These are phyloP conservation scores for Pleuronectes platessa DNA, from an alignment of 2,113 vertebrate genomes.

Conservation along the genomic window DNA sequence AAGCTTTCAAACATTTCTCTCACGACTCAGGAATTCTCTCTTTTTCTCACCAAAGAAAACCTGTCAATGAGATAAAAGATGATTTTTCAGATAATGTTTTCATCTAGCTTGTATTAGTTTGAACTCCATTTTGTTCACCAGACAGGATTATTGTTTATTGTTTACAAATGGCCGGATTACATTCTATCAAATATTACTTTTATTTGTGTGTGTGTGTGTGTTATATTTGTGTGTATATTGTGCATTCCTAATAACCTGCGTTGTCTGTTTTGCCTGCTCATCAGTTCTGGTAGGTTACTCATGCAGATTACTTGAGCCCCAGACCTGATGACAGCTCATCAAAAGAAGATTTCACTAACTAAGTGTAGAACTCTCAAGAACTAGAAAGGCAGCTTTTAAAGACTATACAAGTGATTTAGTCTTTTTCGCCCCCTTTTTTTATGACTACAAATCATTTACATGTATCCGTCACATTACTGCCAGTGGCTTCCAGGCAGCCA, in stretches of 20 bases:
- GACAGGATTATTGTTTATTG: not conserved
- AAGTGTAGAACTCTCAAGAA: not conserved
- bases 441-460: not conserved
- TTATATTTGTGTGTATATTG: not conserved
- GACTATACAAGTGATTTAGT: not conserved
- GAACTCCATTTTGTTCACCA: not conserved
- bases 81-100: slow-evolving; percentile 1
- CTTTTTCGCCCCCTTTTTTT: not conserved
- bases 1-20: slow-evolving; percentile 35
- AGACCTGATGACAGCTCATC: slow-evolving; percentile 34
- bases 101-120: not conserved
- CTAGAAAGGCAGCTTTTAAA: not conserved
- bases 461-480: not conserved
- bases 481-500: not conserved
- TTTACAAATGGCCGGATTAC: not conserved
- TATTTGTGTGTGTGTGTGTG: not conserved
- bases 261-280: slow-evolving; percentile 13
- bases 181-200: not conserved
- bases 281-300: not conserved
- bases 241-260: slow-evolving; percentile 10
- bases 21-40: slow-evolving; percentile 39
- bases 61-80: slow-evolving; percentile 1
- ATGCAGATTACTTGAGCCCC: slow-evolving; percentile 16
- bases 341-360: slow-evolving; percentile 3
- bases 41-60: not conserved